Evolutionary conservation across 2,113 vertebrate species (phyloP), one percentile per base, ranked within the genome.

Genomic region (Rhipidura dahli): DNA sequence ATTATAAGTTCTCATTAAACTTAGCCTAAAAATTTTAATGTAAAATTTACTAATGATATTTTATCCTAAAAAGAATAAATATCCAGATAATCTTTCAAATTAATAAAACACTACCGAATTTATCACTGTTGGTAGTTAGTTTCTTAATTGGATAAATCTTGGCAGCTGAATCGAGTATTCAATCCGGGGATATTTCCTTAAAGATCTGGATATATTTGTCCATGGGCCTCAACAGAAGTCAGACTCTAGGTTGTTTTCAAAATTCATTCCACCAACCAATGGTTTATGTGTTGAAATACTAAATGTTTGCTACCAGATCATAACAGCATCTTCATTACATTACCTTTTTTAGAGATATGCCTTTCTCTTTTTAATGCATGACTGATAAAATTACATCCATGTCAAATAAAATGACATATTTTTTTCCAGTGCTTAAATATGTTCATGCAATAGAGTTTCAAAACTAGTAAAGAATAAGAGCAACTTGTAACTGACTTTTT

Each of bases 101-200:
- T 11, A 59, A 12, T 53, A 79, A 85, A 82, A 7, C 6, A 37
- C 31, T 30, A 20, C 5, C 45, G 13, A 49, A 76, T 12, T 73
- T 44, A 56, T 3, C 9, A 33, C 1, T 10, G 6, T 53, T 0
- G 0, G 27, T 49, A 15, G 24, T 73, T 61, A 47, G 10, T 33
- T 77, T 87, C 47, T 51, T 50, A 54, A 45, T 4, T 59, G 6
- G 10, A 59, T 39, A 81, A 63, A 78, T 14, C 12, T 57, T 78
- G 20, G 12, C 22, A 92, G 14, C 28, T 75, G 14, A 91, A 71
- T 11, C 37, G 5, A 72, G 7, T 23, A 42, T 40, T 42, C 7
- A 39, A 0, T 49, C 35, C 12, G 70, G 10, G 33, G 33, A 18
- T 65, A 57, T 66, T 87, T 75, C 68, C 44, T 53, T 31, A 73